A percentile compares a stretch with the other conserved stretches of the same genome.
Evolutionary conservation across 2,797 vertebrate species (phyloP).

Genomic region (Sarcophilus harrisii): DNA sequence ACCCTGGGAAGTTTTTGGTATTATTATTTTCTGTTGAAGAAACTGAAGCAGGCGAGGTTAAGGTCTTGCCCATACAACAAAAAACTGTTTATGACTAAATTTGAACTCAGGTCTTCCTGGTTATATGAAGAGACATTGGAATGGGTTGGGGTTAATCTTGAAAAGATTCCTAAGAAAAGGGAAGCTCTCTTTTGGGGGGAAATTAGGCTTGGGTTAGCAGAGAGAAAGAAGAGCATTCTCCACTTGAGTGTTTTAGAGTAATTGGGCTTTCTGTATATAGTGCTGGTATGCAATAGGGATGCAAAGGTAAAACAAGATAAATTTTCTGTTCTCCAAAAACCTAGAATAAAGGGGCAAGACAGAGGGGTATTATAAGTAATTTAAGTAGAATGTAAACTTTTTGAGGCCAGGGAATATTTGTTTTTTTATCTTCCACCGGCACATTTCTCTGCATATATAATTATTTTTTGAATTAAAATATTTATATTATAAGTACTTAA

Average conservation of each 20-base stretch:
- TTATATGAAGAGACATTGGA: neutral
- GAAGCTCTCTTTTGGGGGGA: neutral
- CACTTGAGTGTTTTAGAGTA: neutral
- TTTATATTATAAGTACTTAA: neutral
- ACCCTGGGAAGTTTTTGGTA: neutral
- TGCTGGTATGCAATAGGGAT: neutral
- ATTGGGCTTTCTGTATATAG: neutral
- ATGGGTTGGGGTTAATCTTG: neutral
- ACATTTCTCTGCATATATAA: neutral
- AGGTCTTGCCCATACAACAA: neutral
- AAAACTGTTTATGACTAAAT: neutral
- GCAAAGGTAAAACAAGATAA: neutral
- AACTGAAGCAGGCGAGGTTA: neutral
- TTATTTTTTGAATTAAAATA: neutral
- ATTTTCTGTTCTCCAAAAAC: neutral
- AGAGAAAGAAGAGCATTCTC: neutral
- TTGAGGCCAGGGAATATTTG: neutral
- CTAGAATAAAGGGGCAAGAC: accelerated
- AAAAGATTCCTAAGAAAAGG: neutral
- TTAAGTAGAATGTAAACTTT: neutral
- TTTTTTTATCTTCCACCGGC: neutral
- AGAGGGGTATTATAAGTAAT: neutral
- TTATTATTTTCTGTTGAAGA: neutral
- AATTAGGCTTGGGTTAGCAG: neutral
- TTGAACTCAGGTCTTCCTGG: neutral